phyloP scores from a whole-genome alignment of 2,888 invertebrate species.

The Sylvicola fuscatus region DNA sequence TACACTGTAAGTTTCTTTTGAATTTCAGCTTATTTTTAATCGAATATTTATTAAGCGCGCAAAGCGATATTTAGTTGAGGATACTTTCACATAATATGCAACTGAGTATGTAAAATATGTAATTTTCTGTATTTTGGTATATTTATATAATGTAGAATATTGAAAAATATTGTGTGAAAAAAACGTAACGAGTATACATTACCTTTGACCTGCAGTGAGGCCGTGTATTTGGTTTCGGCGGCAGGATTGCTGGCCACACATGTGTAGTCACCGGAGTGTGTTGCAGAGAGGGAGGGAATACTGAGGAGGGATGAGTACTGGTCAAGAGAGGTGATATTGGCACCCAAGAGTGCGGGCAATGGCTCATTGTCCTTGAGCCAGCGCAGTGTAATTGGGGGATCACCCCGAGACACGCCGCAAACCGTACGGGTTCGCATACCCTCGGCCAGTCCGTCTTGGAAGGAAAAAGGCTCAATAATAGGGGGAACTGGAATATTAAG shows the following conservation, averaged over 20 bases:
- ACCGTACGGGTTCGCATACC: conserved; percentile 64
- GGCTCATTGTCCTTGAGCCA: conserved; percentile 68
- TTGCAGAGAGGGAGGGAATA: conserved; percentile 52
- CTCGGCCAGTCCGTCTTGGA: conserved; percentile 63
- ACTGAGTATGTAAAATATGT: no score
- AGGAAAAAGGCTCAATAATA: conserved; percentile 68
- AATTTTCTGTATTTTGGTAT: no score
- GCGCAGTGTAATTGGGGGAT: conserved; percentile 56
- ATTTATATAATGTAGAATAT: no score
- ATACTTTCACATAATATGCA: no score
- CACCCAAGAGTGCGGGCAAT: conserved; percentile 40
- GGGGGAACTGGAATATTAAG: conserved; percentile 50
- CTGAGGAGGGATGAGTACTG: conserved; percentile 56
- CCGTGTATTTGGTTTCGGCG: conserved; percentile 58
- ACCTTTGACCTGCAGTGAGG: conserved; percentile 66
- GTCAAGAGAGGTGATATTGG: conserved; percentile 51
- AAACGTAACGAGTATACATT: conserved; percentile 25
- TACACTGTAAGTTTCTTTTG: no score
- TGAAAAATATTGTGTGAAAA: no score
- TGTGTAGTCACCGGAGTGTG: conserved; percentile 57
- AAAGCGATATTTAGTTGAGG: no score
- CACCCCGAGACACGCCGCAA: conserved; percentile 61
- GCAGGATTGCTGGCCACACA: conserved; percentile 62
- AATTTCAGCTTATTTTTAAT: no score
- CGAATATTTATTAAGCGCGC: no score